These are phyloP conservation scores for Synanthedon andrenaeformis DNA, from an alignment of 2,888 invertebrate species.

Conservation along the genomic window DNA sequence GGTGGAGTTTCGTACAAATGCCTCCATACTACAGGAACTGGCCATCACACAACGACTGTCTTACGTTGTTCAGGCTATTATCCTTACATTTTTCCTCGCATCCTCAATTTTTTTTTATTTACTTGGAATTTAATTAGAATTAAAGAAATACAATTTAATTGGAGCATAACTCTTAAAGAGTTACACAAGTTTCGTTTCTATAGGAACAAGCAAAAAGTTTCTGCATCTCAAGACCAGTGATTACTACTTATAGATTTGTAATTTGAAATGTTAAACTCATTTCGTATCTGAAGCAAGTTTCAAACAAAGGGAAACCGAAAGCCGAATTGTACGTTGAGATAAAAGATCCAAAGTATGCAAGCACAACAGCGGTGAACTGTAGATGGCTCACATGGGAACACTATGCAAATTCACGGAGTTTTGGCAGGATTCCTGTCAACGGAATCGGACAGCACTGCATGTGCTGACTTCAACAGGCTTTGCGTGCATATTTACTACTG, in stretches of 20 bases:
- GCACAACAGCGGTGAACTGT: slow-evolving; percentile 21
- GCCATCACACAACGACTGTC: no score
- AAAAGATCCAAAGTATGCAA: slow-evolving; percentile 26
- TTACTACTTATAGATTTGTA: slow-evolving; percentile 4
- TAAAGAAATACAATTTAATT: no score
- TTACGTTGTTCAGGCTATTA: no score
- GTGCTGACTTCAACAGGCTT: neutral
- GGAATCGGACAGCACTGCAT: slow-evolving; percentile 1
- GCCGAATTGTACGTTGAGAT: slow-evolving; percentile 11
- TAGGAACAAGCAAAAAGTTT: no score
- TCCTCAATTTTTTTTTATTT: no score
- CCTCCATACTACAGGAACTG: no score
- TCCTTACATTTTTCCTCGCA: no score
- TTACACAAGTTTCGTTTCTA: no score
- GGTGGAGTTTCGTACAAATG: no score
- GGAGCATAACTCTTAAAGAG: no score
- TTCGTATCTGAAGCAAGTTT: slow-evolving; percentile 9
- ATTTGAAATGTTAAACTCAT: slow-evolving; percentile 7
- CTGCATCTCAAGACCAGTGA: neutral
- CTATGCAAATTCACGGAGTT: slow-evolving; percentile 46
- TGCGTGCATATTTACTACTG: no score
- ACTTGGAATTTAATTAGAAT: no score
- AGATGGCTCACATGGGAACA: slow-evolving; percentile 48
- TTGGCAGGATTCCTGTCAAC: slow-evolving; percentile 33
- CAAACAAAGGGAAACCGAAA: slow-evolving; percentile 14